Percentiles rank a stretch among this genome's conserved stretches.
phyloP scores from a whole-genome alignment of 1,140 invertebrate genomes.

The Episyrphus balteatus region DNA sequence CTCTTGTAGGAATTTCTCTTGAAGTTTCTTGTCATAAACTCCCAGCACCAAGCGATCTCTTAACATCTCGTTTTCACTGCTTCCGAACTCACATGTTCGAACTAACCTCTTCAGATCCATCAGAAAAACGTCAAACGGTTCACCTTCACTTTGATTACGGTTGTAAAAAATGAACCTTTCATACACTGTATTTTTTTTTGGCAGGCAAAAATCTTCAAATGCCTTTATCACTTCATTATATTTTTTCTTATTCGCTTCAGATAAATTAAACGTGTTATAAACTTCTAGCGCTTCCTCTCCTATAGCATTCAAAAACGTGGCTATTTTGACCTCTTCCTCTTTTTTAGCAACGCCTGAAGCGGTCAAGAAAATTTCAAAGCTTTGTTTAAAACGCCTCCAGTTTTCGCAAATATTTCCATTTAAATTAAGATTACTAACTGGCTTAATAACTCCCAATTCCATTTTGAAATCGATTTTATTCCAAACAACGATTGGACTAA shows the following conservation, averaged over 20 bases:
- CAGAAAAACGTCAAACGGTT: slow-evolving; percentile 18
- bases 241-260: slow-evolving; percentile 3
- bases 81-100: slow-evolving; percentile 13
- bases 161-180: slow-evolving; percentile 18
- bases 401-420: too few relatives aligned
- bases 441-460: too few relatives aligned
- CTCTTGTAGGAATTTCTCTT: too few relatives aligned
- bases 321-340: slow-evolving; percentile 6
- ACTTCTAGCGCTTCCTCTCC: slow-evolving; percentile 8
- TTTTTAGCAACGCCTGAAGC: slow-evolving; percentile 5
- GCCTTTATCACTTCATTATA: slow-evolving; percentile 5
- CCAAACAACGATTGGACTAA: too few relatives aligned
- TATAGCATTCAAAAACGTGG: slow-evolving; percentile 12
- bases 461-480: too few relatives aligned
- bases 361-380: slow-evolving; percentile 9
- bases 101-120: slow-evolving; percentile 15
- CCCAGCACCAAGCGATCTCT: slow-evolving; percentile 15
- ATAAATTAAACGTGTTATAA: slow-evolving; percentile 10
- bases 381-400: slow-evolving; percentile 11
- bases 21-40: too few relatives aligned
- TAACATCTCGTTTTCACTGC: slow-evolving; percentile 12
- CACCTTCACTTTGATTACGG: slow-evolving; percentile 15
- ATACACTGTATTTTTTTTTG: slow-evolving; percentile 16
- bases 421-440: too few relatives aligned
- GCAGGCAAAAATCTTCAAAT: slow-evolving; percentile 15